phyloP scores from a whole-genome alignment of 35 echinoderm and acorn worm species.

The Heliocidaris erythrogramma region DNA sequence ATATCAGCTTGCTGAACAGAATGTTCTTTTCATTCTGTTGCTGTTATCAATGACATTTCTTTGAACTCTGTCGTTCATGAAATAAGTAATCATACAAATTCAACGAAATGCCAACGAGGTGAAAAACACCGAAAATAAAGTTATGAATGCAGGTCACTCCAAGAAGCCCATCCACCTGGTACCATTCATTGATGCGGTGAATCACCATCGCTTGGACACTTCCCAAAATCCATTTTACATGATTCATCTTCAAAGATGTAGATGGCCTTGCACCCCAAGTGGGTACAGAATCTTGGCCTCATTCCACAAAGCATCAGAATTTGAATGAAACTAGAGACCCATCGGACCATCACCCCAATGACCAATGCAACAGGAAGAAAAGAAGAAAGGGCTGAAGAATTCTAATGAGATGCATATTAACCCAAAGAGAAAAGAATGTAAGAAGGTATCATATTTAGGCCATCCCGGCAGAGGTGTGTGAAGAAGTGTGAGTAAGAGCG shows the following conservation, averaged over 20 bases:
- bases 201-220: neutral
- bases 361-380: constrained; percentile 14
- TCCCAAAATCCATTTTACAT: constrained; percentile 29
- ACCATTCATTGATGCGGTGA: neutral
- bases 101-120: neutral
- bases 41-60: neutral
- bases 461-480: constrained; percentile 13
- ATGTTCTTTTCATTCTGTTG: neutral
- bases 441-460: constrained; percentile 42
- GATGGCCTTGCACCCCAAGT: constrained; percentile 14
- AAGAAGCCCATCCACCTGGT: constrained; percentile 7
- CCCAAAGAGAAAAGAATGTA: neutral
- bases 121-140: neutral
- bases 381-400: neutral
- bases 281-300: neutral
- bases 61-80: neutral
- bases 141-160: neutral
- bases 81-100: neutral
- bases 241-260: constrained; percentile 17
- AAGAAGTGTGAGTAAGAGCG: neutral
- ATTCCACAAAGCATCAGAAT: constrained; percentile 10
- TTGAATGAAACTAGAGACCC: constrained; percentile 29
- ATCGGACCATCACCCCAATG: constrained; percentile 19
- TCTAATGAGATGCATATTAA: constrained; percentile 46
- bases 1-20: neutral